A percentile compares a stretch with the other conserved stretches of the same genome.
Conservation (phyloP, 2,797 vertebrate species). For the Acomys russatus region DNA sequence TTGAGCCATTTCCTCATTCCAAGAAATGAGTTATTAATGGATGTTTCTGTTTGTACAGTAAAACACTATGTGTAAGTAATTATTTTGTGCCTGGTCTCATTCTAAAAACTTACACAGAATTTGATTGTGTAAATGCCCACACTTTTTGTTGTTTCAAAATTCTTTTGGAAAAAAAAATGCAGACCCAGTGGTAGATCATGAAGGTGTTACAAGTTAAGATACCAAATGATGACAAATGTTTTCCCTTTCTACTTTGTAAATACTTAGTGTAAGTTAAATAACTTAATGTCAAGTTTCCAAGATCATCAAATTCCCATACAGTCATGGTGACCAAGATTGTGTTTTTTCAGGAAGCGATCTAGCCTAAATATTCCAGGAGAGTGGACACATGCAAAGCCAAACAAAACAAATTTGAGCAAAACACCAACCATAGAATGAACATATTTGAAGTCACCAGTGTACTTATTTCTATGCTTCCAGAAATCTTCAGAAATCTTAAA, state of each 20-base stretch:
- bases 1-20: not conserved
- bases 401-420: constrained; percentile 56
- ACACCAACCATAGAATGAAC: not conserved
- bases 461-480: not conserved
- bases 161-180: not conserved
- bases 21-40: not conserved
- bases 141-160: not conserved
- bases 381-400: not conserved
- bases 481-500: not conserved
- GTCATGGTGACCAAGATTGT: not conserved
- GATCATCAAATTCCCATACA: not conserved
- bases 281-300: not conserved
- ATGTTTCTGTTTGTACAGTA: not conserved
- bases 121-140: not conserved
- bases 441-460: constrained; percentile 27
- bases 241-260: constrained; percentile 5
- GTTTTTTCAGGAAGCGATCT: not conserved
- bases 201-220: constrained; percentile 14
- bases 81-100: not conserved
- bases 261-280: not conserved
- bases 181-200: not conserved
- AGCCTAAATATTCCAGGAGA: not conserved
- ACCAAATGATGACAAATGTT: not conserved
- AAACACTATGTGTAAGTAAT: not conserved
- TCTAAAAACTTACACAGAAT: not conserved